Evolutionary conservation across 2,888 invertebrate species (phyloP).

Genomic region (Perizoma affinitatum): DNA sequence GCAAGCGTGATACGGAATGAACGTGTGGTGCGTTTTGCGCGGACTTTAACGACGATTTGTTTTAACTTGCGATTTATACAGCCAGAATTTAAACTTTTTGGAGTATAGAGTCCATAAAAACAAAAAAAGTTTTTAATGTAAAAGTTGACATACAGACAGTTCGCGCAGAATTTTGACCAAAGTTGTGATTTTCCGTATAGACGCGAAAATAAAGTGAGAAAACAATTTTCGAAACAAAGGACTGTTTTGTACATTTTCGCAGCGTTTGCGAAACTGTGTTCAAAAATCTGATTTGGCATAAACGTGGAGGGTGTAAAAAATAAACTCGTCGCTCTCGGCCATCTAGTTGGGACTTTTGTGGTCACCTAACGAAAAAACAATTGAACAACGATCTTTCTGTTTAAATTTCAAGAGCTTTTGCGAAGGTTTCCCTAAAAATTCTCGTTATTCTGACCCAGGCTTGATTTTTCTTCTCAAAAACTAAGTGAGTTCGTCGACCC

Average conservation of each 20-base stretch:
- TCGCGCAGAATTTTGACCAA: constrained; percentile 81
- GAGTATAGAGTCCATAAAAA: constrained; percentile 75
- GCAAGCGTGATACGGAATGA: constrained; percentile 84
- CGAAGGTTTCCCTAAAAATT: constrained; percentile 69
- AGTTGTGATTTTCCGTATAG: constrained; percentile 82
- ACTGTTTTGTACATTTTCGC: constrained; percentile 85
- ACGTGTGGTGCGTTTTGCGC: constrained; percentile 84
- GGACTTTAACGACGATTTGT: constrained; percentile 81
- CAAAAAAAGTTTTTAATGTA: constrained; percentile 67
- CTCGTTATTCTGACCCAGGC: constrained; percentile 69
- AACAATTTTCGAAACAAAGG: constrained; percentile 79
- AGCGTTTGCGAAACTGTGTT: constrained; percentile 82
- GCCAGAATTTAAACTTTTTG: constrained; percentile 75
- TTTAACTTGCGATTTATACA: constrained; percentile 77
- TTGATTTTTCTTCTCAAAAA: constrained; percentile 61
- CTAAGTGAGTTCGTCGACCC: constrained; percentile 75
- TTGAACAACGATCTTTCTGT: constrained; percentile 71
- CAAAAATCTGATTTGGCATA: constrained; percentile 72
- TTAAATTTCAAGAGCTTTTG: constrained; percentile 61
- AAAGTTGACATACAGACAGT: constrained; percentile 71
- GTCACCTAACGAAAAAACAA: constrained; percentile 79
- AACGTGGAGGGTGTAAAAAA: constrained; percentile 62
- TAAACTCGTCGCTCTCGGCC: constrained; percentile 68
- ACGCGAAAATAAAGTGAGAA: constrained; percentile 75
- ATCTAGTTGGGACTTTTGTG: constrained; percentile 79